These are phyloP conservation scores for Bradypodion ventrale DNA, from an alignment of 2,797 vertebrate species.

Conservation along the genomic window DNA sequence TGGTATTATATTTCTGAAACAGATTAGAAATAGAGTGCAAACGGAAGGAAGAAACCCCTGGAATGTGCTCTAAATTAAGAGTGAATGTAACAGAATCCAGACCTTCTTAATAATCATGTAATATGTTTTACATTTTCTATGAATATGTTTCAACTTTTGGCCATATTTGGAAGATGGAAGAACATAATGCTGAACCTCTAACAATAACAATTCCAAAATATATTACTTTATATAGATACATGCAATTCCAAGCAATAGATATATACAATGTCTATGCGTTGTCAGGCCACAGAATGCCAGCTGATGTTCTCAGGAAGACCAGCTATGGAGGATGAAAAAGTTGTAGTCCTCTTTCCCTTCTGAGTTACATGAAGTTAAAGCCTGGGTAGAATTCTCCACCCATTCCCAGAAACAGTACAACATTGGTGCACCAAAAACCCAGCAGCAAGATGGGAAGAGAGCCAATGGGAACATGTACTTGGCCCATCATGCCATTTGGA, in stretches of 20 bases:
- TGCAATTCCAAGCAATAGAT: conserved; percentile 38
- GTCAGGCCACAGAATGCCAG: too few species aligned
- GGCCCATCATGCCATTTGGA: too few species aligned
- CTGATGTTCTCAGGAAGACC: too few species aligned
- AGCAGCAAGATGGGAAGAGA: too few species aligned
- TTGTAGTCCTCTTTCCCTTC: too few species aligned
- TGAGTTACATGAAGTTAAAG: too few species aligned
- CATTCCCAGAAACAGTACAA: too few species aligned
- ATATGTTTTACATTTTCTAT: conserved; percentile 69
- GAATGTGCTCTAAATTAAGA: conserved; percentile 72
- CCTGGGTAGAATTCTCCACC: too few species aligned
- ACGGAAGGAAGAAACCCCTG: conserved; percentile 65
- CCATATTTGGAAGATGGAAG: conserved; percentile 60
- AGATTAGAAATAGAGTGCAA: conserved; percentile 55
- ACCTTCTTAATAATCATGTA: conserved; percentile 64
- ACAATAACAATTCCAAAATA: conserved; percentile 61
- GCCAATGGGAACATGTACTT: too few species aligned
- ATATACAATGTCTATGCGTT: conserved; percentile 51
- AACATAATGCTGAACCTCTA: conserved; percentile 60
- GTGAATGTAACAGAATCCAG: conserved; percentile 76
- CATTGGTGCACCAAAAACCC: too few species aligned
- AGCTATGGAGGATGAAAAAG: too few species aligned
- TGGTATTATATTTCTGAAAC: conserved; percentile 47
- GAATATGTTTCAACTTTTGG: conserved; percentile 67
- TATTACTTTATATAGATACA: conserved; percentile 66